Percentiles rank a stretch among this genome's conserved stretches.
These are phyloP conservation scores for Drosophila koepferae DNA, from an alignment of 2,888 invertebrate genomes.

Conservation along the genomic window DNA sequence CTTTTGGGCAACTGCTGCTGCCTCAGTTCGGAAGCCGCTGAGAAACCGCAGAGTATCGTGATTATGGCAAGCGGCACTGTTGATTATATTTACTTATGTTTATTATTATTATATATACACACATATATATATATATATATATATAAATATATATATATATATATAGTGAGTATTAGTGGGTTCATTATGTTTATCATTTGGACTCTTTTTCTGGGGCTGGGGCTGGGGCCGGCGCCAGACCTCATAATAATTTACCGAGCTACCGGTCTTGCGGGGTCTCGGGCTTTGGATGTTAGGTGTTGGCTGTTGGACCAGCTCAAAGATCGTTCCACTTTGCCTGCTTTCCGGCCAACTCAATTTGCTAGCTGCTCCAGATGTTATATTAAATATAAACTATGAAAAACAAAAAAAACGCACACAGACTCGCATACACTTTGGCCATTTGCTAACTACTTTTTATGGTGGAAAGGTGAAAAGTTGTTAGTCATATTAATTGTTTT, in stretches of 20 bases:
- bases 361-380: constrained; percentile 44
- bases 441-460: constrained; percentile 24
- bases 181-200: constrained; percentile 49
- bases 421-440: constrained; percentile 11
- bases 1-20: constrained; percentile 33
- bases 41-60: constrained; percentile 63
- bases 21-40: constrained; percentile 66
- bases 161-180: constrained; percentile 19
- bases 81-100: constrained; percentile 49
- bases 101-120: constrained; percentile 11
- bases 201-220: constrained; percentile 7
- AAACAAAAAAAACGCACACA: neutral
- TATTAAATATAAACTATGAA: constrained; percentile 28
- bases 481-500: constrained; percentile 43
- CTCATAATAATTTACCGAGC: constrained; percentile 49
- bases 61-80: constrained; percentile 43
- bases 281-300: constrained; percentile 15
- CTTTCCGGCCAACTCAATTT: constrained; percentile 34
- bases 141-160: neutral
- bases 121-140: neutral
- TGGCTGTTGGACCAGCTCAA: constrained; percentile 47
- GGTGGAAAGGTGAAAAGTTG: constrained; percentile 52
- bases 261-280: constrained; percentile 63
- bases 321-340: constrained; percentile 62
- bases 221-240: constrained; percentile 19